Evolutionary conservation across 1,140 invertebrate genomes (phyloP), one percentile per base, ranked within the genome.

Genomic region (Cardiocondyla obscurior): DNA sequence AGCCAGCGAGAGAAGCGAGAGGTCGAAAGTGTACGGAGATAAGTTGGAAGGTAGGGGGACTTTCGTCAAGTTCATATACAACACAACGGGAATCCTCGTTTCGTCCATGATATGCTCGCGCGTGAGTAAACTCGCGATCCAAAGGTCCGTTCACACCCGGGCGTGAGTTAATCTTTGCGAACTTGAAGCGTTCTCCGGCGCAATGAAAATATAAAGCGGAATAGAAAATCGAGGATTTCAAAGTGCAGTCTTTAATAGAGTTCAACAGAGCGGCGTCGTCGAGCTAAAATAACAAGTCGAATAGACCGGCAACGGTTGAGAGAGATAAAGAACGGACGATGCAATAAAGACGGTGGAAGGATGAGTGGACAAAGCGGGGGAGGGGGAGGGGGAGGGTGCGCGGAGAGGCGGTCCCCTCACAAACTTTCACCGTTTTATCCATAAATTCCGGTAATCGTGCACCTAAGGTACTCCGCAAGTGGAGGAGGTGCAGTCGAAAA

Each of bases 31-130:
- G 53, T 36, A 62, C 6, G 53, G 30, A 57, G 33, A 65, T 60
- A 83, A 72, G 44, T 39, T 46, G 49, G 42, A 6, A 46, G 19
- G 58, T 82, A n/a, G n/a, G n/a, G n/a, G n/a, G 81, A 84, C 79
- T 84, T 83, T 72, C 42, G 14, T 36, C 81, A 42, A 69, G 36
- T 84, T 33, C 44, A 46, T 83, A 33, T 53, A 73, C 67, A 73
- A 73, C 81, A 62, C 39, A 53, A 82, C 81, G 67, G 28, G 65
- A 82, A 77, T 76, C 57, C 81, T 76, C 57, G 46, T 82, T 76
- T 77, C 28, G 49, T 33, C 22, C 49, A 57, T 79, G 81, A 82
- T 84, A 46, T 44, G 58, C 39, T 79, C 49, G 55, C 77, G 36
- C 77, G 39, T 60, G 76, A 65, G 53, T 62, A 77, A 42, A 53